Evolutionary conservation across 2,797 vertebrate genomes (phyloP).

Genomic region (Enteromius treurensis): DNA sequence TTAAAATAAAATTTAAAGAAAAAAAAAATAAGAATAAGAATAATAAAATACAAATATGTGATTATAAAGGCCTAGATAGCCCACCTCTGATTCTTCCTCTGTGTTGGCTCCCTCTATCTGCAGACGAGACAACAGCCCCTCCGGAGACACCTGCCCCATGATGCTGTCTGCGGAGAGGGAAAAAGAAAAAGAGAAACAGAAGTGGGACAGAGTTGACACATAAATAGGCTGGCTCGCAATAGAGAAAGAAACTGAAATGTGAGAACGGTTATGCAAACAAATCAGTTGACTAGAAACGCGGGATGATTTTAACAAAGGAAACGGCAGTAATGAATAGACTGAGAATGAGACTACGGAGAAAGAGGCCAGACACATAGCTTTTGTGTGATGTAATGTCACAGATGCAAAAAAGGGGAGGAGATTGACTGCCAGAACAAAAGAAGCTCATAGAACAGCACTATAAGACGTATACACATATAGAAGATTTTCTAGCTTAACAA

Average conservation of each 20-base stretch:
- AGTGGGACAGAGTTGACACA: neutral
- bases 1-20: too few relatives aligned
- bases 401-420: slow-evolving; percentile 27
- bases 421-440: slow-evolving; percentile 3
- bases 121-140: slow-evolving; percentile 84
- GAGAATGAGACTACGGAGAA: neutral
- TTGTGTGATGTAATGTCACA: slow-evolving; percentile 33
- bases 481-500: slow-evolving; percentile 28
- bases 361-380: slow-evolving; percentile 7
- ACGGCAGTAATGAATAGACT: neutral
- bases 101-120: slow-evolving; percentile 89
- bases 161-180: slow-evolving; percentile 80
- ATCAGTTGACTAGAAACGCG: neutral
- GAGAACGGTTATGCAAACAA: neutral
- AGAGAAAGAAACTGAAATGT: neutral
- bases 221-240: neutral
- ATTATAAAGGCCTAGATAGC: slow-evolving; percentile 19
- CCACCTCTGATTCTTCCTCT: slow-evolving; percentile 91
- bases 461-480: neutral
- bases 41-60: neutral
- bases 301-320: neutral
- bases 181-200: neutral
- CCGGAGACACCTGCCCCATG: slow-evolving; percentile 79
- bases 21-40: too few relatives aligned
- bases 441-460: neutral